Conservation (phyloP, 2,888 invertebrate species). For the Coecobrya sp. region DNA sequence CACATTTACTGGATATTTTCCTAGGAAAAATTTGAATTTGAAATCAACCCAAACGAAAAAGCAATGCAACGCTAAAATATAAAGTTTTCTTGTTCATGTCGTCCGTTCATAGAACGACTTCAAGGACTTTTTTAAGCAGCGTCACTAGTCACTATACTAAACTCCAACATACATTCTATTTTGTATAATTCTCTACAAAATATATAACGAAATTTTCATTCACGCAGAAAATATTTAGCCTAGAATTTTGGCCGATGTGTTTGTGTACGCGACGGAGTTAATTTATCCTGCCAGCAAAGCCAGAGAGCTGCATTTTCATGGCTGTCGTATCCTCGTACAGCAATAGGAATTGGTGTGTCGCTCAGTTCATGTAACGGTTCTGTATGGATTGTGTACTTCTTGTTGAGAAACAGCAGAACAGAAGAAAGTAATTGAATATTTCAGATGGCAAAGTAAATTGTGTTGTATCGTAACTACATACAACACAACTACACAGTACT, state of each 20-base stretch:
- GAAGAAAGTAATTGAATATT: constrained; percentile 68
- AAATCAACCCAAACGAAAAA: not conserved
- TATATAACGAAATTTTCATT: constrained; percentile 4
- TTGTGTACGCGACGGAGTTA: not conserved
- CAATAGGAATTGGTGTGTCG: not conserved
- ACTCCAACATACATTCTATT: not conserved
- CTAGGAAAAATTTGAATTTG: constrained; percentile 7
- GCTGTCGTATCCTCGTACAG: not conserved
- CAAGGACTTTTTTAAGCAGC: constrained; percentile 7
- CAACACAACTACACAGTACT: not conserved
- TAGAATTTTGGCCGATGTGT: constrained; percentile 6
- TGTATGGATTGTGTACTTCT: not conserved
- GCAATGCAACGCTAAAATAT: not conserved
- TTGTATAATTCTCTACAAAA: constrained; percentile 1
- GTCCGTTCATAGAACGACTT: not conserved
- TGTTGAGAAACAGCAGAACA: not conserved
- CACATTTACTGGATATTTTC: constrained; percentile 19
- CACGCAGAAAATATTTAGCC: constrained; percentile 42
- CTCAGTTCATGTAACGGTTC: constrained; percentile 33
- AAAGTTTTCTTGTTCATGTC: not conserved
- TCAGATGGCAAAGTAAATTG: constrained; percentile 63
- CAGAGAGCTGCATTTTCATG: constrained; percentile 32
- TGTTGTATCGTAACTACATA: not conserved
- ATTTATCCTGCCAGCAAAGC: constrained; percentile 26
- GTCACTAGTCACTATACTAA: not conserved